These are phyloP conservation scores for Pedicia rivosa DNA, from an alignment of 2,888 invertebrate species.

Conservation along the genomic window DNA sequence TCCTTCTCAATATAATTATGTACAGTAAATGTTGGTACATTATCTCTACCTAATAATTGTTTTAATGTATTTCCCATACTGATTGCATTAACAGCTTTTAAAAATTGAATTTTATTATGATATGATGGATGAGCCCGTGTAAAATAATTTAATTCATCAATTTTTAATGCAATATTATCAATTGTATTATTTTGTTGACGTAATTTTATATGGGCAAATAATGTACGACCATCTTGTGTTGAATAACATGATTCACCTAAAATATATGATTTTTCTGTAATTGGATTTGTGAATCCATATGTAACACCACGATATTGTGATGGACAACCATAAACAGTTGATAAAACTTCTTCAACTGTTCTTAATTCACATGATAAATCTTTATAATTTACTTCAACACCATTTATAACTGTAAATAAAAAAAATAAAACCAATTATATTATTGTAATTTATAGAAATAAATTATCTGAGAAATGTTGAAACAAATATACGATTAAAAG, in stretches of 20 bases:
- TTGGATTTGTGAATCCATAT: slow-evolving; percentile 19
- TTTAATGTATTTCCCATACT: slow-evolving; percentile 15
- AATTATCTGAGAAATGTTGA: too few relatives aligned
- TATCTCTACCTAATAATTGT: slow-evolving; percentile 9
- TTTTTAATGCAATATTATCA: slow-evolving; percentile 5
- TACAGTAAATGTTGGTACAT: slow-evolving; percentile 14
- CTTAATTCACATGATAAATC: slow-evolving; percentile 17
- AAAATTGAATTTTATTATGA: slow-evolving; percentile 18
- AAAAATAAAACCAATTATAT: too few relatives aligned
- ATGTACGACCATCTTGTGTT: slow-evolving; percentile 14
- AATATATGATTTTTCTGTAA: slow-evolving; percentile 14
- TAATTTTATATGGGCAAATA: slow-evolving; percentile 16
- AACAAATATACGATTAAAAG: too few relatives aligned
- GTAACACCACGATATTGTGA: slow-evolving; percentile 13
- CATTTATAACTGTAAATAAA: slow-evolving; percentile 8
- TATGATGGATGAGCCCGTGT: slow-evolving; percentile 16
- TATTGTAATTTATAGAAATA: too few relatives aligned
- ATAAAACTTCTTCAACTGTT: slow-evolving; percentile 17
- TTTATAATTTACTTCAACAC: slow-evolving; percentile 7
- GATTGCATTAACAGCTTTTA: slow-evolving; percentile 18
- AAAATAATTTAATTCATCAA: slow-evolving; percentile 14
- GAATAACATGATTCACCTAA: slow-evolving; percentile 20
- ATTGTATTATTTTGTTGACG: background rate
- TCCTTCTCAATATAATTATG: slow-evolving; percentile 14
- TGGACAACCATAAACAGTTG: slow-evolving; percentile 15